Evolutionary conservation across 2,888 invertebrate species (phyloP).

Genomic region (Athalia rosae): DNA sequence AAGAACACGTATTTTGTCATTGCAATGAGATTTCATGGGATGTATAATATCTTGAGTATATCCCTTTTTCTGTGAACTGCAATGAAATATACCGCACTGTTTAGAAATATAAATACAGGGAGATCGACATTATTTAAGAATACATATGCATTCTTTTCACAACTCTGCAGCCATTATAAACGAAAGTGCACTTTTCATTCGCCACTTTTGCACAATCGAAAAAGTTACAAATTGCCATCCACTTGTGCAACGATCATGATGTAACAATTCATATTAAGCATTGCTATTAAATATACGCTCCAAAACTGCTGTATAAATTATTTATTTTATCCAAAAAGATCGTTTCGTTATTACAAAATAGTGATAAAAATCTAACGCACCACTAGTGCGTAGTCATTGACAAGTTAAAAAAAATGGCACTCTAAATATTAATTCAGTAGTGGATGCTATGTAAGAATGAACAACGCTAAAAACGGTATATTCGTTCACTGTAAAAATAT

Average conservation of each 20-base stretch:
- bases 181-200: not conserved
- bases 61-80: too few species aligned
- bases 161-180: not conserved
- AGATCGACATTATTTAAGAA: not conserved
- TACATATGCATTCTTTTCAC: not conserved
- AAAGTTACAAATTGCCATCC: too few species aligned
- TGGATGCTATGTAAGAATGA: conserved; percentile 25
- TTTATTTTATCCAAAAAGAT: conserved; percentile 36
- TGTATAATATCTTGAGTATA: too few species aligned
- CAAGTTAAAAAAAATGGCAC: not conserved
- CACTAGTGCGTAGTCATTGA: conserved; percentile 12
- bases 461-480: conserved; percentile 46
- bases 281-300: conserved; percentile 1
- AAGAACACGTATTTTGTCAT: not conserved
- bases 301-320: conserved; percentile 35
- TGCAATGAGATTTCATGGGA: too few species aligned
- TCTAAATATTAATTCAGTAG: not conserved
- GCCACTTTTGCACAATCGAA: not conserved
- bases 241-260: too few species aligned
- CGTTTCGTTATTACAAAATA: conserved; percentile 54
- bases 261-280: not conserved
- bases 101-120: not conserved
- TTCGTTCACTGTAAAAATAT: conserved; percentile 49
- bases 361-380: conserved; percentile 46
- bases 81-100: too few species aligned